A percentile compares a stretch with the other conserved stretches of the same genome.
Evolutionary conservation across 2,797 vertebrate species (phyloP).

Genomic region (Cichlasoma orientale): DNA sequence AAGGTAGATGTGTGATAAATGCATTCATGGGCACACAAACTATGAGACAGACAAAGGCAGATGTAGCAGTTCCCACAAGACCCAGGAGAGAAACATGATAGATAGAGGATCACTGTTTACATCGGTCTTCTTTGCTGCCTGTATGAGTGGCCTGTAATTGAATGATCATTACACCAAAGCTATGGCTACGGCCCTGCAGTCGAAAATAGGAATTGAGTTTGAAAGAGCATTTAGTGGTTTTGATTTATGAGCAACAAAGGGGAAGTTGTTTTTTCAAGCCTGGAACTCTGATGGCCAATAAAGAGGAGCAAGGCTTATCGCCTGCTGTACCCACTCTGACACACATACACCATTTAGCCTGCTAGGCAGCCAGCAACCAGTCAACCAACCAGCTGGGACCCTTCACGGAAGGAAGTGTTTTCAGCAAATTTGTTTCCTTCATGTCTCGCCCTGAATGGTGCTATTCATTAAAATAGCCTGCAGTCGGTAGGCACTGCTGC

Average conservation of each 20-base stretch:
- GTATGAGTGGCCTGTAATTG: conserved; percentile 72
- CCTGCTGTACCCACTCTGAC: conserved; percentile 65
- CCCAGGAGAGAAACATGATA: conserved; percentile 53
- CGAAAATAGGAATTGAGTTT: conserved; percentile 60
- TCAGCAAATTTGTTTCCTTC: conserved; percentile 73
- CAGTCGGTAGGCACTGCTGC: conserved; percentile 65
- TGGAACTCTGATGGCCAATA: conserved; percentile 73
- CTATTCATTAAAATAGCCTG: conserved; percentile 76
- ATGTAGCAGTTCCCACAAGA: conserved; percentile 52
- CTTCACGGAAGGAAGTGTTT: conserved; percentile 74
- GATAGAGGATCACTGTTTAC: conserved; percentile 47
- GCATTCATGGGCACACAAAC: conserved; percentile 28
- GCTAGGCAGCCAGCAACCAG: conserved; percentile 57
- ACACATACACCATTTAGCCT: conserved; percentile 52
- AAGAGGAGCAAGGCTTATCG: conserved; percentile 71
- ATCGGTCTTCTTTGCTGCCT: conserved; percentile 45
- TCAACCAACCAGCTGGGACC: conserved; percentile 71
- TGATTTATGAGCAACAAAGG: conserved; percentile 77
- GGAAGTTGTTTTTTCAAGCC: conserved; percentile 62
- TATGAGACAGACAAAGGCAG: conserved; percentile 50
- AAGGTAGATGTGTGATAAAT: conserved; percentile 18
- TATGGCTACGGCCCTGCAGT: conserved; percentile 54
- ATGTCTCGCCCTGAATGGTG: conserved; percentile 69
- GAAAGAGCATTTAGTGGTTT: conserved; percentile 73
- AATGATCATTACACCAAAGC: conserved; percentile 75